These are phyloP conservation scores for Eulemur rufifrons DNA, from an alignment of 2,113 vertebrate species.

Conservation along the genomic window DNA sequence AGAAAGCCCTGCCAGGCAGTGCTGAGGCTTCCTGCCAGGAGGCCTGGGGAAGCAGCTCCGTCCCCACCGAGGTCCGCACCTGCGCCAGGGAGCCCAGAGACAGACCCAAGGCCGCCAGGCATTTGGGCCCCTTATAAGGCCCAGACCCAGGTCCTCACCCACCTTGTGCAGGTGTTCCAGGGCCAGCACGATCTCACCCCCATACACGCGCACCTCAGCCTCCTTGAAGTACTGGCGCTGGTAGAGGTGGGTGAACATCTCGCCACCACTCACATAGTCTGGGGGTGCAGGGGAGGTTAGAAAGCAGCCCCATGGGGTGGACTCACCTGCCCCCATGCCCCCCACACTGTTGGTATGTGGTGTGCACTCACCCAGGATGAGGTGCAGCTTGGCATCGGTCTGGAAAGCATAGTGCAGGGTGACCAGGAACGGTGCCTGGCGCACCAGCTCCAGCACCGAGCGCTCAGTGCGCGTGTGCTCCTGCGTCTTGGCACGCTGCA, in stretches of 20 bases:
- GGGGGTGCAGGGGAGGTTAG: background rate
- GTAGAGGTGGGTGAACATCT: constrained; percentile 95
- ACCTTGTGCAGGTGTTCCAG: constrained; percentile 95
- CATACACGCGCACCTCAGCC: constrained; percentile 92
- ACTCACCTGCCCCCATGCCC: background rate
- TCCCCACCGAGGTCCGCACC: background rate
- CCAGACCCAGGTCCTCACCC: constrained; percentile 18
- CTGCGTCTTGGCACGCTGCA: constrained; percentile 93
- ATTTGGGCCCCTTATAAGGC: background rate
- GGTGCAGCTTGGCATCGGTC: constrained; percentile 94
- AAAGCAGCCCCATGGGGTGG: fast-evolving
- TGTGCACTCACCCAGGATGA: constrained; percentile 89
- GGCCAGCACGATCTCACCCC: constrained; percentile 92
- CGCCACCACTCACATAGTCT: constrained; percentile 95
- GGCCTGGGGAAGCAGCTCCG: background rate
- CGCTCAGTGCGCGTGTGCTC: constrained; percentile 94
- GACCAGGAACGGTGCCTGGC: constrained; percentile 94
- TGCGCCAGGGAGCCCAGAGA: background rate
- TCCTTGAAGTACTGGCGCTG: constrained; percentile 94
- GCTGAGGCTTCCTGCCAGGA: background rate
- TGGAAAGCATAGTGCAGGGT: constrained; percentile 96
- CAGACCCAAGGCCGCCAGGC: too few species aligned
- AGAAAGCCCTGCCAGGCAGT: constrained; percentile 28
- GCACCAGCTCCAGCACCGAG: constrained; percentile 93
- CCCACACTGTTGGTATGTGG: too few species aligned